Conservation (phyloP, 2,113 vertebrate genomes). For the Xiphophorus hellerii region DNA sequence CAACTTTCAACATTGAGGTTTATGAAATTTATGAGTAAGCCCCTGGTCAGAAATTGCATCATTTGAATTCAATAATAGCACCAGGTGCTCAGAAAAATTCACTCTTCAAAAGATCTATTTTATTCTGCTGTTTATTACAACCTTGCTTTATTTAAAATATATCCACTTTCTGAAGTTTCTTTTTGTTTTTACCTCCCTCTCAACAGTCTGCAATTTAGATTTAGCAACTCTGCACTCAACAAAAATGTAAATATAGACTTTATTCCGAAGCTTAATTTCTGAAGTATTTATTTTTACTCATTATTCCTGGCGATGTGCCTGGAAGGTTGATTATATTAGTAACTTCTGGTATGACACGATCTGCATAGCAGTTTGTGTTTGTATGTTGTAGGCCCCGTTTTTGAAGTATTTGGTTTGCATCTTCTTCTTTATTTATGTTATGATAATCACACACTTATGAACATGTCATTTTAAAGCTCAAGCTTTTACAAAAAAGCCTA, state of each 20-base stretch:
- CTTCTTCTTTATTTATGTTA: not conserved
- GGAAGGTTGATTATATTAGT: too few species aligned
- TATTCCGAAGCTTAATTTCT: too few species aligned
- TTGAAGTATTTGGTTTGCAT: not conserved
- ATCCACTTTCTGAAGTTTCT: not conserved
- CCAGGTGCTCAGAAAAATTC: too few species aligned
- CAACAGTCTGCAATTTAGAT: not conserved
- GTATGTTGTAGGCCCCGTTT: not conserved
- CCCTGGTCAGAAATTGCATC: constrained; percentile 42
- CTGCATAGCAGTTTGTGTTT: not conserved
- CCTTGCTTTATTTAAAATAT: not conserved
- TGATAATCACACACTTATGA: too few species aligned
- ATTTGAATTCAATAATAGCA: constrained; percentile 1
- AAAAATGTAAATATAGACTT: too few species aligned
- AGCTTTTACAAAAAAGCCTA: too few species aligned
- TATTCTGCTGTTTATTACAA: not conserved
- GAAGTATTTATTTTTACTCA: too few species aligned
- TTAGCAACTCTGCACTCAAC: not conserved
- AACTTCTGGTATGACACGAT: too few species aligned
- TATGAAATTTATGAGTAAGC: constrained; percentile 46
- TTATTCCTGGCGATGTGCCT: too few species aligned
- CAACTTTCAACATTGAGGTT: constrained; percentile 65
- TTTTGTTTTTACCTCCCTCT: not conserved
- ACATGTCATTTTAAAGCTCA: too few species aligned
- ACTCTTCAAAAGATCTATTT: not conserved